Conservation (phyloP, 2,888 invertebrate species). For the Encarsia formosa region DNA sequence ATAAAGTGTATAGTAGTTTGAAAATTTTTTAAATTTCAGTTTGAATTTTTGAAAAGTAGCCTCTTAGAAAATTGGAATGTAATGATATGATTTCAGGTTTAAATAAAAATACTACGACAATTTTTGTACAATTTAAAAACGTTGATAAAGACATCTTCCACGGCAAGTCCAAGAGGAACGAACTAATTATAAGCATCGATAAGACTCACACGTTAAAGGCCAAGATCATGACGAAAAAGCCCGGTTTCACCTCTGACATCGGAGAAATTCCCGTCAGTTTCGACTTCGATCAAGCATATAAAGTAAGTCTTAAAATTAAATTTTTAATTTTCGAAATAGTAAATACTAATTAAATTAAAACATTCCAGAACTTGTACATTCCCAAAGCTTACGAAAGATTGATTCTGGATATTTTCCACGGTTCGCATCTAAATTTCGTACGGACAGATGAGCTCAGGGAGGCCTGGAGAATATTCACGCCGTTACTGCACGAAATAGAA, state of each 20-base stretch:
- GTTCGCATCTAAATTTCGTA: slow-evolving; percentile 99
- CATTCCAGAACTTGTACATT: too few relatives aligned
- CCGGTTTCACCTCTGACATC: slow-evolving; percentile 93
- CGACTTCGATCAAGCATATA: slow-evolving; percentile 87
- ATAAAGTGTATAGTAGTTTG: too few relatives aligned
- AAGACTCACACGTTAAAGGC: background rate
- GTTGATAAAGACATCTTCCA: slow-evolving; percentile 95
- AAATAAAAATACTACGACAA: slow-evolving; percentile 96
- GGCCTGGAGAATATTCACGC: slow-evolving; percentile 98
- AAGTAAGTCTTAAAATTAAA: slow-evolving; percentile 61
- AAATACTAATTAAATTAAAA: too few relatives aligned
- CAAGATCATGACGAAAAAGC: slow-evolving; percentile 98
- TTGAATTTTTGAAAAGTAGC: too few relatives aligned
- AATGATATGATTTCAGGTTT: slow-evolving; percentile 77
- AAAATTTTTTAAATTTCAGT: too few relatives aligned
- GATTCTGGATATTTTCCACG: slow-evolving; percentile 95
- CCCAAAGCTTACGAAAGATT: slow-evolving; percentile 98
- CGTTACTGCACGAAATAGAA: slow-evolving; percentile 84
- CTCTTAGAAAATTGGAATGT: too few relatives aligned
- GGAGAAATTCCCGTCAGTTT: slow-evolving; percentile 97
- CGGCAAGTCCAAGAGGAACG: slow-evolving; percentile 84
- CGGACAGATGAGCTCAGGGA: slow-evolving; percentile 93
- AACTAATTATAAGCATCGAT: slow-evolving; percentile 87
- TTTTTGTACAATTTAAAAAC: slow-evolving; percentile 92
- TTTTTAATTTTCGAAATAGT: too few relatives aligned